Conservation (phyloP, 2,797 vertebrate genomes). For the Poecilia picta region DNA sequence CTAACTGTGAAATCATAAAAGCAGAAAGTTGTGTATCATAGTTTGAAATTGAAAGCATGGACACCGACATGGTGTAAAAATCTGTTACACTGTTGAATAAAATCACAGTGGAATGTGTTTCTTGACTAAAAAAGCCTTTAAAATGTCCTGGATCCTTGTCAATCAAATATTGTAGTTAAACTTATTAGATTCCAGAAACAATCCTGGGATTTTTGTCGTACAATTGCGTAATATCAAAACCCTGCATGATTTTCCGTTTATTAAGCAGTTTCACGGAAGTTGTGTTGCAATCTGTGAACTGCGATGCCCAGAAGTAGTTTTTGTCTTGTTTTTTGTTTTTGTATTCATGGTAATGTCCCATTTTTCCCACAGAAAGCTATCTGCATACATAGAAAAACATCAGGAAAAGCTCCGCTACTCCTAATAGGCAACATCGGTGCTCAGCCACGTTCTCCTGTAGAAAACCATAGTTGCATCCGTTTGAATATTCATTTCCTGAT, state of each 20-base stretch:
- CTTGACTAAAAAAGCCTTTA: not conserved
- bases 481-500: constrained; percentile 28
- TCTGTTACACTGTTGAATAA: not conserved
- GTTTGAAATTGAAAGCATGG: not conserved
- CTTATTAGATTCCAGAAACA: constrained; percentile 6
- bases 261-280: constrained; percentile 46
- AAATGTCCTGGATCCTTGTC: not conserved
- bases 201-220: constrained; percentile 29
- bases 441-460: not conserved
- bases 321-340: constrained; percentile 16
- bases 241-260: constrained; percentile 56
- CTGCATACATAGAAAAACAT: constrained; percentile 6
- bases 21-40: not conserved
- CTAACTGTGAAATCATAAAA: not conserved
- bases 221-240: constrained; percentile 41
- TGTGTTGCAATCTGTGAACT: constrained; percentile 59
- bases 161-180: not conserved
- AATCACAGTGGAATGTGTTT: not conserved
- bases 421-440: not conserved
- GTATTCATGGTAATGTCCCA: constrained; percentile 38
- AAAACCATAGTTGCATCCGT: not conserved
- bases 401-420: constrained; percentile 13
- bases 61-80: constrained; percentile 16
- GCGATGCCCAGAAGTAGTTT: constrained; percentile 23
- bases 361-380: constrained; percentile 37